Conservation (phyloP, 1,140 invertebrate species). For the Temnothorax longispinosus region DNA sequence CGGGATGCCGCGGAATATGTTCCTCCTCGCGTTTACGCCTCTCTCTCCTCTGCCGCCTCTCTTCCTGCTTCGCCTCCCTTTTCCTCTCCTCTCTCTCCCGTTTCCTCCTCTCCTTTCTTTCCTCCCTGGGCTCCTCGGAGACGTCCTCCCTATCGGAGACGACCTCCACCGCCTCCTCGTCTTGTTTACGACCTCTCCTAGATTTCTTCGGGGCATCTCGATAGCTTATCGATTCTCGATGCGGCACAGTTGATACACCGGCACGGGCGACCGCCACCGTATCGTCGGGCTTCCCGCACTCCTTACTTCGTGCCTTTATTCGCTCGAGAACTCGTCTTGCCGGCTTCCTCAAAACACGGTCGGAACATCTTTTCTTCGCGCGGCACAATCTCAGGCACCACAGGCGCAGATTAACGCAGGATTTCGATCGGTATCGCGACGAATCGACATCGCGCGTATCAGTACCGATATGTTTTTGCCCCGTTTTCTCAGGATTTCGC, state of each 20-base stretch:
- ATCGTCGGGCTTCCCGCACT: neutral
- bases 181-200: conserved; percentile 33
- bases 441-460: conserved; percentile 1
- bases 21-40: neutral
- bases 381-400: conserved; percentile 18
- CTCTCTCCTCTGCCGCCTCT: neutral
- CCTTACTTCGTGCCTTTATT: conserved; percentile 12
- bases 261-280: neutral
- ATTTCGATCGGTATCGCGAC: neutral
- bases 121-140: neutral
- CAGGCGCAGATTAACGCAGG: neutral
- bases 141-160: conserved; percentile 1
- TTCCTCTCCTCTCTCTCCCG: neutral
- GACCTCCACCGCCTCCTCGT: neutral
- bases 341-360: neutral
- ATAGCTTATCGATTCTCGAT: conserved; percentile 24
- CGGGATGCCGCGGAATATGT: neutral
- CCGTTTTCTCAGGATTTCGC: neutral
- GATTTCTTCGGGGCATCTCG: conserved; percentile 10
- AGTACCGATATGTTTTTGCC: neutral
- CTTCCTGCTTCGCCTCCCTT: neutral
- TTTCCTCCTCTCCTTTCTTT: neutral
- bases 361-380: neutral
- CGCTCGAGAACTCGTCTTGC: neutral
- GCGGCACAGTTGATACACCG: neutral